Evolutionary conservation across 1,140 invertebrate species (phyloP), one percentile per base, ranked within the genome.

Genomic region (Tetranychus cinnabarinus): DNA sequence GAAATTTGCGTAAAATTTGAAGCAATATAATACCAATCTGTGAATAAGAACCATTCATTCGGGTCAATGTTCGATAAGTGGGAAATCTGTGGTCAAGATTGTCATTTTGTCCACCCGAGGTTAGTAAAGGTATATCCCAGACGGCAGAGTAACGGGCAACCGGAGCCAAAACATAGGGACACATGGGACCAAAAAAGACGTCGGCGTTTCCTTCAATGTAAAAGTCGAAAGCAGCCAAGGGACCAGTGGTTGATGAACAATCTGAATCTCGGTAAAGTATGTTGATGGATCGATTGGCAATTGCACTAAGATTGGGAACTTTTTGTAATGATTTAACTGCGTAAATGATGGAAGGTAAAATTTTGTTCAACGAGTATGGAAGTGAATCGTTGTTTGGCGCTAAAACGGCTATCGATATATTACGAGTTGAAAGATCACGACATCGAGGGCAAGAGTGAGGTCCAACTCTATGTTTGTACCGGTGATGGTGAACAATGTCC

Each of bases 101-200:
- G 61, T 85, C 81, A 0, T 85, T 85, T 67, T 86, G 82, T 0
- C 81, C 88, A 0, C 84, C 85, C 0, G 86, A 80, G 2, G 87
- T 89, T 6, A 95, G 70, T 1, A 93, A 80, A 0, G 90, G 88
- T 31, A 90, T 83, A 1, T 81, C 75, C 89, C 89, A 95, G n/a
- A 79, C 79, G 5, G 83, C 81, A 1, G 86, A 80, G 69, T 90
- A 91, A 13, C 88, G 76, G 1, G 86, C 83, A 1, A 95, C 85
- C 1, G 88, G 88, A 1, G 88, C 87, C 58, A 93, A 78, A 3
- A 85, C 85, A 71, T 90, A 93, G 66, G 90, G 86, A 72, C 88
- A 93, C 1, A 88, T 81, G 1, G 89, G 84, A 0, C 89, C 90
- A 66, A 93, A 77, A 69, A 92, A 88, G 1, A 84, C 85, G 73